Evolutionary conservation across 2,888 invertebrate species (phyloP), one percentile per base, ranked within the genome.

Genomic region (Apotomis turbidana): DNA sequence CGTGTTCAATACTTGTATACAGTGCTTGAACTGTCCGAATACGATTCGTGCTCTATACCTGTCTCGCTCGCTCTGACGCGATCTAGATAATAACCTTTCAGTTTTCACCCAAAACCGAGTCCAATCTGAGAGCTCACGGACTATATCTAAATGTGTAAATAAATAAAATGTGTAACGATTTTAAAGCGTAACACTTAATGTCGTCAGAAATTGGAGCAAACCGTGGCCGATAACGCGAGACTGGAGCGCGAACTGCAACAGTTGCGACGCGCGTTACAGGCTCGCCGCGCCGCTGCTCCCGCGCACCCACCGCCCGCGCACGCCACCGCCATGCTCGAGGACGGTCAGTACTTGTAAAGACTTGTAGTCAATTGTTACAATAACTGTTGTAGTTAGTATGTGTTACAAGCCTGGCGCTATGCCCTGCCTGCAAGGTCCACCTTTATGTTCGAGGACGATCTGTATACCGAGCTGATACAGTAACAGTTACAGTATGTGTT

Each of bases 211-310:
- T 91, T 98, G 78, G 98, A 98, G 90, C 97, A 98, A 88, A 98
- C 97, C 0, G 97, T 98, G 15, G 97, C 97, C 2, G 98, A 98
- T 79, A 98, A 98, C 85, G 97, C 97, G 6, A 95, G 97, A 1
- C 88, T 98, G 74, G 98, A 98, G 87, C 97, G 98, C 75, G 98
- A 98, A 84, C 91, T 98, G 77, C 95, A 97, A 66, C 95, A 97
- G 38, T 88, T 98, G 71, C 95, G 98, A 8, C 97, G 98, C 79
- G 98, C 97, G 84, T 88, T 97, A 67, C 97, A 97, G 79, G 95
- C 95, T 5, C 95, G 96, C 4, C 94, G 96, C 49, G 94, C 95
- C 70, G 94, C 91, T n/a, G 85, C 84, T 68, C 86, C 77, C 79
- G 83, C 71, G 55, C 77, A 75, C 58, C 70, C 78, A 36, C 76